Percentiles rank a stretch among this genome's conserved stretches.
Conservation (phyloP, 2,113 vertebrate species). For the Mormyrus iriodes region DNA sequence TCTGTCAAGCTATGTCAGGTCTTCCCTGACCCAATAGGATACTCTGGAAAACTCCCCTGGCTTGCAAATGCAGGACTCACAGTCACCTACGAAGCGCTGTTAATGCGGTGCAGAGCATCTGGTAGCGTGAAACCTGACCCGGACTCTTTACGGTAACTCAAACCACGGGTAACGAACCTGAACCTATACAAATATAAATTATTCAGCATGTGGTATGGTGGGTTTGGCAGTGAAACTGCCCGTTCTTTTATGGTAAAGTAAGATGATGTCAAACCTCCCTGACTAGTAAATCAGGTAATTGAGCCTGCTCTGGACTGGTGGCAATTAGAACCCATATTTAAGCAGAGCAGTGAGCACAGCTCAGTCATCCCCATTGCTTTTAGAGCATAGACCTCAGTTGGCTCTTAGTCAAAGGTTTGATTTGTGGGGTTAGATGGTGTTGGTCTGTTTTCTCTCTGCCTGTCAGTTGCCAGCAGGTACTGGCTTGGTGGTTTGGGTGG, state of each 20-base stretch:
- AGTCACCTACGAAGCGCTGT: neutral
- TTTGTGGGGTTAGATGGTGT: neutral
- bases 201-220: neutral
- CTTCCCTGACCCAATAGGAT: neutral
- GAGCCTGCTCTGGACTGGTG: neutral
- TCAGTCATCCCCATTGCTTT: neutral
- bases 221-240: neutral
- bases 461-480: neutral
- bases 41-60: neutral
- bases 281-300: neutral
- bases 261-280: neutral
- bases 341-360: neutral
- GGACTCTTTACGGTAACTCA: neutral
- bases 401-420: neutral
- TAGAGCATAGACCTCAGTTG: neutral
- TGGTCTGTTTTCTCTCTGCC: neutral
- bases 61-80: neutral
- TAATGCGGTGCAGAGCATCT: neutral
- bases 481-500: neutral
- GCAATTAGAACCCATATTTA: neutral
- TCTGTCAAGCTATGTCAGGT: neutral
- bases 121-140: neutral
- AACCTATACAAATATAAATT: neutral
- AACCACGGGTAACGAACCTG: neutral
- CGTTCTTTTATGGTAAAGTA: neutral